Percentiles rank a stretch among this genome's conserved stretches.
Evolutionary conservation across 1,140 invertebrate species (phyloP).

Genomic region (Heliconius hermathena): DNA sequence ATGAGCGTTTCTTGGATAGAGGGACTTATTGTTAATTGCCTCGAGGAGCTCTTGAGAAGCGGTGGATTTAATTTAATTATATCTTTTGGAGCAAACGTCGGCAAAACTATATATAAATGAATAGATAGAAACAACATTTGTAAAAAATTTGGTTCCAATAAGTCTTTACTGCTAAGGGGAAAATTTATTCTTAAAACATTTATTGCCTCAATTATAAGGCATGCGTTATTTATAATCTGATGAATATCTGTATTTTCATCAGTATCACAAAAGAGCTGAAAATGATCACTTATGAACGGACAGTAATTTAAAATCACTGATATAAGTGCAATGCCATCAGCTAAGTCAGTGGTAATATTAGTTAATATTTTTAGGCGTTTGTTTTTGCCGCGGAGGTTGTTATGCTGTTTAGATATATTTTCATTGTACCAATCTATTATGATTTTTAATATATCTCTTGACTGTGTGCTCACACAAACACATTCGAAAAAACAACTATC

Average conservation of each 20-base stretch:
- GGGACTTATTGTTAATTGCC: slow-evolving; percentile 58
- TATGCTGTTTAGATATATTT: slow-evolving; percentile 57
- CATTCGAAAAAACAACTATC: slow-evolving; percentile 75
- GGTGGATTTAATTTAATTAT: slow-evolving; percentile 67
- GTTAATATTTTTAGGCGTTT: slow-evolving; percentile 56
- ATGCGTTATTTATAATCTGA: slow-evolving; percentile 66
- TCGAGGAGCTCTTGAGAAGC: slow-evolving; percentile 63
- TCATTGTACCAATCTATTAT: slow-evolving; percentile 69
- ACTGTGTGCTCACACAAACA: slow-evolving; percentile 60
- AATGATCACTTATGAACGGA: slow-evolving; percentile 65
- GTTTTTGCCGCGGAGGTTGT: slow-evolving; percentile 46
- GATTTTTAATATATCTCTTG: slow-evolving; percentile 60
- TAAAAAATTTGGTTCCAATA: slow-evolving; percentile 67
- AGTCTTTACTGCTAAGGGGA: slow-evolving; percentile 66
- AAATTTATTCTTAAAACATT: slow-evolving; percentile 64
- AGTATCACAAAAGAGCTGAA: slow-evolving; percentile 56
- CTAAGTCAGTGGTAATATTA: slow-evolving; percentile 67
- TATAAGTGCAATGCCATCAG: slow-evolving; percentile 64
- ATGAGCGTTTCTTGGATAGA: slow-evolving; percentile 64
- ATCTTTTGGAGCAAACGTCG: slow-evolving; percentile 70
- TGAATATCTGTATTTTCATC: slow-evolving; percentile 43
- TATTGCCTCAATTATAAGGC: slow-evolving; percentile 70
- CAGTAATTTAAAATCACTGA: slow-evolving; percentile 64
- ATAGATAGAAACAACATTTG: slow-evolving; percentile 76
- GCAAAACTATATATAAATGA: slow-evolving; percentile 66